Evolutionary conservation across 2,113 vertebrate genomes (phyloP).

Genomic region (Podarcis cretensis): DNA sequence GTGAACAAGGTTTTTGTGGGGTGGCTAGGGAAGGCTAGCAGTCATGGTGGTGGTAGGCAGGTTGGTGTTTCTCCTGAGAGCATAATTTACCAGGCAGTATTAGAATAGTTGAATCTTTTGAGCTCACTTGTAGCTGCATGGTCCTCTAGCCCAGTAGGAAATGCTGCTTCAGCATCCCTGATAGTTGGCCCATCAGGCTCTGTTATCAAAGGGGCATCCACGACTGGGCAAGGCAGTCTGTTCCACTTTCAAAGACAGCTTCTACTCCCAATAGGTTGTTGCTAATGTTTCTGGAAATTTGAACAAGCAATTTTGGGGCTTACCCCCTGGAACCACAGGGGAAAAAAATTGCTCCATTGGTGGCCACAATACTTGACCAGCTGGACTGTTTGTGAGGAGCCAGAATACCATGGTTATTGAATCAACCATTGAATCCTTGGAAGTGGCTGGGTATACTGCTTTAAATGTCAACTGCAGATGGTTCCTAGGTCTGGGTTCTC

Average conservation of each 20-base stretch:
- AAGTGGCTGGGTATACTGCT: background rate
- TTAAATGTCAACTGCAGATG: too few species aligned
- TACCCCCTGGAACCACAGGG: too few species aligned
- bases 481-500: too few species aligned
- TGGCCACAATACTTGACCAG: background rate
- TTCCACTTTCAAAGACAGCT: background rate
- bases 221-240: background rate
- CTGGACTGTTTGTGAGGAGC: background rate
- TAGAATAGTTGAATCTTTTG: background rate
- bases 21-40: background rate
- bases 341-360: background rate
- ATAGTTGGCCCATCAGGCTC: too few species aligned
- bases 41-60: constrained; percentile 34
- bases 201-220: too few species aligned
- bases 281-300: too few species aligned
- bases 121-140: background rate
- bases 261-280: background rate
- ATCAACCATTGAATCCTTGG: background rate
- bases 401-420: background rate
- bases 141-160: background rate
- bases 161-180: background rate
- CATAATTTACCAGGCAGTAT: constrained; percentile 41
- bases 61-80: constrained; percentile 33
- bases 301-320: too few species aligned
- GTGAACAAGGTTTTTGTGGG: background rate